phyloP scores from a whole-genome alignment of 2,888 invertebrate genomes.

The Phortica magna region DNA sequence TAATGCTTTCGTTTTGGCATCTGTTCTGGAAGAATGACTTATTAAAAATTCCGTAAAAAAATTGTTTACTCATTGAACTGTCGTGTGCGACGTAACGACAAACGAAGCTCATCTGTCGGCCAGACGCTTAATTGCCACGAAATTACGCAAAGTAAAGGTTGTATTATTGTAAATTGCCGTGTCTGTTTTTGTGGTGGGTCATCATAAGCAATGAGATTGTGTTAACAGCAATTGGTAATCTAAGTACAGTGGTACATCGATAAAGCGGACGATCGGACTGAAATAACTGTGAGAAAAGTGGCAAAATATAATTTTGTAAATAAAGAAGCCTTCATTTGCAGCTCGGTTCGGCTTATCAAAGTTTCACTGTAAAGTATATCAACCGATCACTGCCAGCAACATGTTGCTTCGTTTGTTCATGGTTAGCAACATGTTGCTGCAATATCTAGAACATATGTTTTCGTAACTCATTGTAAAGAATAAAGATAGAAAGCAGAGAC shows the following conservation, averaged over 20 bases:
- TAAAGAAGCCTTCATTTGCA: too few relatives aligned
- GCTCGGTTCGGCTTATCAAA: too few relatives aligned
- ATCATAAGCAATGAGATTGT: too few relatives aligned
- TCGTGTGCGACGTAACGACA: not conserved
- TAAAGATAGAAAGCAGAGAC: not conserved
- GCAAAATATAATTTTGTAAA: too few relatives aligned
- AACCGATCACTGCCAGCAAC: not conserved
- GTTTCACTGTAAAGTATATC: too few relatives aligned
- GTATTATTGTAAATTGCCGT: conserved; percentile 13
- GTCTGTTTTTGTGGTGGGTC: conserved; percentile 64
- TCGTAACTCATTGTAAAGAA: not conserved
- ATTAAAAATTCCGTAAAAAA: conserved; percentile 71
- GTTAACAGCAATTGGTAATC: too few relatives aligned
- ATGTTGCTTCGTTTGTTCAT: conserved; percentile 18
- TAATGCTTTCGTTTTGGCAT: too few relatives aligned
- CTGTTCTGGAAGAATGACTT: conserved; percentile 62
- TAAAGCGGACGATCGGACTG: too few relatives aligned
- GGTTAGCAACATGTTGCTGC: conserved; percentile 16
- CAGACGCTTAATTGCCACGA: conserved; percentile 24
- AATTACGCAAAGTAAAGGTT: not conserved
- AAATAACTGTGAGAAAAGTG: too few relatives aligned
- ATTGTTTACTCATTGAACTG: conserved; percentile 68
- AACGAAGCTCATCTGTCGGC: conserved; percentile 53
- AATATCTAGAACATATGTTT: conserved; percentile 16
- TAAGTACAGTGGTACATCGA: too few relatives aligned